phyloP scores from a whole-genome alignment of 2,113 vertebrate genomes.

The Cnemophilus loriae region DNA sequence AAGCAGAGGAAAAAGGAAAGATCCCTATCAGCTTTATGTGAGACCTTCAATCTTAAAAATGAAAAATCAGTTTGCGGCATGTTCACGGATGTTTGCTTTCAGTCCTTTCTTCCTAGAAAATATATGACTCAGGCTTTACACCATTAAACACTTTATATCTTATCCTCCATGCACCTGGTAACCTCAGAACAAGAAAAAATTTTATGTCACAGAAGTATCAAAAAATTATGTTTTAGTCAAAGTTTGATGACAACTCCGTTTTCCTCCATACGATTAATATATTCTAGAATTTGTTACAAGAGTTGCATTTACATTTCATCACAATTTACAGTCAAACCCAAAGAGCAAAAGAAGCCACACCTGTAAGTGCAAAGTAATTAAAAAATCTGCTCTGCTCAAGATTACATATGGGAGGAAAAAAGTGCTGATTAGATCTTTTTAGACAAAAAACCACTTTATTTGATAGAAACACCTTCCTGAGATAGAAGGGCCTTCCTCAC shows the following conservation, averaged over 20 bases:
- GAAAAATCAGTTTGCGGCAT: background rate
- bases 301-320: background rate
- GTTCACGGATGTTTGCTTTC: background rate
- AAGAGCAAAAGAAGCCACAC: background rate
- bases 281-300: background rate
- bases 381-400: background rate
- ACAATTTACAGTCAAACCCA: background rate
- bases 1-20: background rate
- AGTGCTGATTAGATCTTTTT: background rate
- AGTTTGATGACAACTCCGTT: background rate
- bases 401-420: background rate
- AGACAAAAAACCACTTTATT: background rate
- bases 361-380: background rate
- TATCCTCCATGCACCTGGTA: background rate
- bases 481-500: background rate
- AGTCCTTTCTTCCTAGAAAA: background rate
- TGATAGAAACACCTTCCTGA: background rate
- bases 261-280: background rate
- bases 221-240: background rate
- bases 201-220: background rate
- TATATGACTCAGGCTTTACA: background rate
- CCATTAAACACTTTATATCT: background rate
- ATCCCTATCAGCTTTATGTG: background rate
- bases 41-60: background rate
- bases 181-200: background rate